Evolutionary conservation across 2,113 vertebrate species (phyloP).

Genomic region (Tragelaphus imberbis): DNA sequence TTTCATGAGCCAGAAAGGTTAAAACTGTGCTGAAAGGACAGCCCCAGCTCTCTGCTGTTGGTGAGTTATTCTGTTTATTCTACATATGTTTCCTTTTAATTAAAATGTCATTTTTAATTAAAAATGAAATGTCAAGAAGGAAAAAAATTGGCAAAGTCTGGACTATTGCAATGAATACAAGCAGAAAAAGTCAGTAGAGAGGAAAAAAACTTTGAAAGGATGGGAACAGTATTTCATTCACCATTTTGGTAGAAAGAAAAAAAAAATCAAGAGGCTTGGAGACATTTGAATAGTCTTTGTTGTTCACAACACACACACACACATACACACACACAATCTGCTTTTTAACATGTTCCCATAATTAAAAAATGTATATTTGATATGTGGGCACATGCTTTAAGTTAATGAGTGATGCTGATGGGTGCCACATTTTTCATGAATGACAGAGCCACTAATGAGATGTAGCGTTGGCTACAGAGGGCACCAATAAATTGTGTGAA

Average conservation of each 20-base stretch:
- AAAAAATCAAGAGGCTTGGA: background rate
- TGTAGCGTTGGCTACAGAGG: background rate
- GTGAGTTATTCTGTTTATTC: slow-evolving; percentile 65
- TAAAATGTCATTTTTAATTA: slow-evolving; percentile 77
- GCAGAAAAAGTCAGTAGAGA: background rate
- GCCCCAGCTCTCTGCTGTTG: slow-evolving; percentile 45
- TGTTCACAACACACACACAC: background rate
- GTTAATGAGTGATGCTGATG: background rate
- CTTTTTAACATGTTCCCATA: slow-evolving; percentile 27
- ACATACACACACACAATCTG: background rate
- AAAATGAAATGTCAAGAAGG: slow-evolving; percentile 72
- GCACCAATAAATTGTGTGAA: slow-evolving; percentile 55
- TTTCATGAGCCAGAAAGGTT: slow-evolving; percentile 58
- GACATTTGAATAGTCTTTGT: background rate
- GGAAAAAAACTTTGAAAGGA: slow-evolving; percentile 27
- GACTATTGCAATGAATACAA: background rate
- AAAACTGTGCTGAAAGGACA: slow-evolving; percentile 45
- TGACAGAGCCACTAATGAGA: slow-evolving; percentile 38
- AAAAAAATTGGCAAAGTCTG: slow-evolving; percentile 64
- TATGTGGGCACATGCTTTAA: background rate
- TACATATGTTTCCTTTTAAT: slow-evolving; percentile 71
- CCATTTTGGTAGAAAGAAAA: slow-evolving; percentile 8
- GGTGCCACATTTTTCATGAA: slow-evolving; percentile 11
- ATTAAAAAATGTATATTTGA: slow-evolving; percentile 35
- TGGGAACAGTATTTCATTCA: slow-evolving; percentile 1